Conservation (phyloP, 1,140 invertebrate genomes). For the Drosophila auraria region DNA sequence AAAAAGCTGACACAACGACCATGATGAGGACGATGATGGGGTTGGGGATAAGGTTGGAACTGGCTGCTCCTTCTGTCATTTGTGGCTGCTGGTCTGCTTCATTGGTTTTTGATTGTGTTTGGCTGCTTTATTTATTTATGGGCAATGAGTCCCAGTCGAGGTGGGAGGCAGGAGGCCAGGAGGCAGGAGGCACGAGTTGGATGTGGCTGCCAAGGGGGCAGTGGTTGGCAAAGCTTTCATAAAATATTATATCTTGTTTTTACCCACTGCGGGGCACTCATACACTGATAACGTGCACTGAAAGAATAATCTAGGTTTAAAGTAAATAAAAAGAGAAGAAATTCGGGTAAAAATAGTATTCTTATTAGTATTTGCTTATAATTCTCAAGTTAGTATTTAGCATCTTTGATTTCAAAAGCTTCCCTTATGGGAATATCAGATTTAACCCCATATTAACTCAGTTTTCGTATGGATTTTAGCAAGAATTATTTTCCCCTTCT, state of each 20-base stretch:
- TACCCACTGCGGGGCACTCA: constrained; percentile 32
- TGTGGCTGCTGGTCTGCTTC: constrained; percentile 75
- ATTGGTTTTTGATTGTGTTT: constrained; percentile 82
- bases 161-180: not conserved
- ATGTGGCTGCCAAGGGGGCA: constrained; percentile 3
- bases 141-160: constrained; percentile 41
- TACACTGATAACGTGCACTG: constrained; percentile 8
- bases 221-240: constrained; percentile 53
- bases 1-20: constrained; percentile 29
- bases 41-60: constrained; percentile 8
- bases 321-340: not conserved
- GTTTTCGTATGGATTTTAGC: too few species aligned
- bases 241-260: constrained; percentile 80
- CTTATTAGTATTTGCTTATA: not conserved
- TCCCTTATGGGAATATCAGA: too few species aligned
- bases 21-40: constrained; percentile 30
- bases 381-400: not conserved
- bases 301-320: too few species aligned
- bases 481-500: too few species aligned
- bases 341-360: not conserved
- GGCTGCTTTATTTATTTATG: constrained; percentile 81
- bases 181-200: not conserved
- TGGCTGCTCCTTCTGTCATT: constrained; percentile 59
- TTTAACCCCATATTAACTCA: too few species aligned
- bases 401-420: too few species aligned